Base-by-base conservation (phyloP, 2,113 vertebrate genomes). In the Rhinolophus sinicus region DNA sequence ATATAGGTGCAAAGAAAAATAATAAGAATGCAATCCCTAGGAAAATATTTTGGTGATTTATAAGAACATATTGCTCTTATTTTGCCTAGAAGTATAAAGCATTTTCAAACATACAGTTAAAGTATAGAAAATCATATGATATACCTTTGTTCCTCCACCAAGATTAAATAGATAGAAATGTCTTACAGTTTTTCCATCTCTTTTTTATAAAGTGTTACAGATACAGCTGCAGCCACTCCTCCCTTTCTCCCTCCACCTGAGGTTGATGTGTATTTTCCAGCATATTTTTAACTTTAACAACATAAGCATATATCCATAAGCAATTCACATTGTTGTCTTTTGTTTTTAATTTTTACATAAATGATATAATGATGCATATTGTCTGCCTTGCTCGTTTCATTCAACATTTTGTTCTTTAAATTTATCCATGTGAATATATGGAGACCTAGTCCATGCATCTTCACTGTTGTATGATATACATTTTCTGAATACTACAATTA, bases 1-100 rank as follows among this genome's bases (percentile, higher is more conserved):
- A 75, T 94, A 75, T 64, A 67, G 8, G 33, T 76, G 22, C 83
- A 92, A 96, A 96, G 47, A 84, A 87, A 92, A 69, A 86, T 64
- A 80, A 44, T 95, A 88, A 82, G 67, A 93, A 82, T 50, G 22
- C 26, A 91, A 93, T 78, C 9, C 14, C 30, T 2, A 64, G 33
- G 30, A 56, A 92, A 95, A 90, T 47, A 92, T 75, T 82, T 83
- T 76, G 44, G 15, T 88, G 50, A 80, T 80, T 91, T 85, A 85
- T 84, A 84, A 93, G 65, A 90, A 77, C 24, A 95, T 33, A 91
- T 35, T 94, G 47, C 19, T n/a, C n/a, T 86, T 80, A 88, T 84
- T 88, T 91, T 85, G 33, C 81, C 60, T 77, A 91, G 38, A 86
- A 88, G 19, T 73, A 86, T 11, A 84, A 95, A 83, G 54, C 62